phyloP scores from a whole-genome alignment of 2,797 vertebrate genomes.

The Alosa sapidissima region DNA sequence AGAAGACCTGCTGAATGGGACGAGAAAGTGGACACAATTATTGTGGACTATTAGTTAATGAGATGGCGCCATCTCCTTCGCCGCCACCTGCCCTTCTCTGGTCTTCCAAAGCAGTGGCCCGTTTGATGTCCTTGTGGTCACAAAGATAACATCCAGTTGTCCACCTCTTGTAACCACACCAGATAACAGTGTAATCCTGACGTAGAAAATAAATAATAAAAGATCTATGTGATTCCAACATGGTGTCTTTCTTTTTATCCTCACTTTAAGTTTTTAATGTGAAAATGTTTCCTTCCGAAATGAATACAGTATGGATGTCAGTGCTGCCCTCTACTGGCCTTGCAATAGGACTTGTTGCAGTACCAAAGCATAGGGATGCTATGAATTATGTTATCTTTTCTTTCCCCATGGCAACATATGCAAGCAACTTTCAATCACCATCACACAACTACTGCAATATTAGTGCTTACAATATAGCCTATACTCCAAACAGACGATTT shows the following conservation, averaged over 20 bases:
- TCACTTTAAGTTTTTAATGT: background rate
- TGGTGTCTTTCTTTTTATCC: background rate
- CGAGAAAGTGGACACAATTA: background rate
- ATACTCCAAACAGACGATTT: too few species aligned
- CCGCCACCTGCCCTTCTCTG: conserved; percentile 11
- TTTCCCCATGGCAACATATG: too few species aligned
- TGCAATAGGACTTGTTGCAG: background rate
- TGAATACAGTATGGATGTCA: background rate
- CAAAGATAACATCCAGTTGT: conserved; percentile 22
- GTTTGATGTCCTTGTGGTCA: conserved; percentile 13
- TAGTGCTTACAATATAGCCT: too few species aligned
- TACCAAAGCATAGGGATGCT: too few species aligned
- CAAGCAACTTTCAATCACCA: too few species aligned
- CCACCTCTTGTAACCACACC: conserved; percentile 21
- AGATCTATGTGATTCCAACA: conserved; percentile 20
- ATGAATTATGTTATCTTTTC: too few species aligned
- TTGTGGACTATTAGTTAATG: conserved; percentile 19
- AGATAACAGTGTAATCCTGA: conserved; percentile 29
- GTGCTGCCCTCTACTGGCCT: background rate
- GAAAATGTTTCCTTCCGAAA: background rate
- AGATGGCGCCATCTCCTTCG: background rate
- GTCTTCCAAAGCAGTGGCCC: conserved; percentile 33
- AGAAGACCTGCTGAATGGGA: conserved; percentile 1
- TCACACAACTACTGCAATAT: too few species aligned
- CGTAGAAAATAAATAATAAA: conserved; percentile 41